These are phyloP conservation scores for Meandrina meandrites DNA, from an alignment of 92 coral and sea anemone genomes.

Conservation along the genomic window DNA sequence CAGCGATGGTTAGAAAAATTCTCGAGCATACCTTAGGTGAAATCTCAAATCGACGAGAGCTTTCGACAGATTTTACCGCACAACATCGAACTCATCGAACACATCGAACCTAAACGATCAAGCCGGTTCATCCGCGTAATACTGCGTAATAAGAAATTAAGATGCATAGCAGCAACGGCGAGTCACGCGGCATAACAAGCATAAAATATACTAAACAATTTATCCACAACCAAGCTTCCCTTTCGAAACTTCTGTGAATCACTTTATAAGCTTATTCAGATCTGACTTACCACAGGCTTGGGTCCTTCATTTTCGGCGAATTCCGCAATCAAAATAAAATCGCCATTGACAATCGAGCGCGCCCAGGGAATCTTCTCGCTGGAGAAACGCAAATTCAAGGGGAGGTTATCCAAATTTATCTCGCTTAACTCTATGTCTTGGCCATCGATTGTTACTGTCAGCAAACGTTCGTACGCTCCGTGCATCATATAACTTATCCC, in stretches of 20 bases:
- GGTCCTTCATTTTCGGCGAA: slow-evolving; percentile 98
- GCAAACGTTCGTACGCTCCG: slow-evolving; percentile 24
- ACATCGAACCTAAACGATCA: no score
- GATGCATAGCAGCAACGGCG: neutral
- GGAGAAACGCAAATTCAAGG: slow-evolving; percentile 25
- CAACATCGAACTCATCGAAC: no score
- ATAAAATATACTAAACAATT: neutral
- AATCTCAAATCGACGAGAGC: no score
- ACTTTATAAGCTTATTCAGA: neutral
- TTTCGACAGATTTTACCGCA: no score
- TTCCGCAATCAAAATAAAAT: slow-evolving; percentile 91
- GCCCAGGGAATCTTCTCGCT: slow-evolving; percentile 69
- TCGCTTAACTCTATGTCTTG: slow-evolving; percentile 2
- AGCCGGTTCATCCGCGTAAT: no score
- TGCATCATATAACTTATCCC: slow-evolving; percentile 9
- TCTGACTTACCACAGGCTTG: slow-evolving; percentile 76
- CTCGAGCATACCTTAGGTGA: no score
- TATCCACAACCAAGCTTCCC: neutral
- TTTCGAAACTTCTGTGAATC: neutral
- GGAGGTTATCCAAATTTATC: slow-evolving; percentile 10
- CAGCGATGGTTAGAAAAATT: no score
- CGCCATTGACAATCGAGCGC: slow-evolving; percentile 66
- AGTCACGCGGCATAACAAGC: slow-evolving; percentile 1
- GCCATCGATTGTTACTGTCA: neutral
- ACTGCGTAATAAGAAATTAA: no score